Percentiles rank a stretch among this genome's conserved stretches.
Conservation (phyloP, 2,888 invertebrate genomes). For the Leptopilina syphax region DNA sequence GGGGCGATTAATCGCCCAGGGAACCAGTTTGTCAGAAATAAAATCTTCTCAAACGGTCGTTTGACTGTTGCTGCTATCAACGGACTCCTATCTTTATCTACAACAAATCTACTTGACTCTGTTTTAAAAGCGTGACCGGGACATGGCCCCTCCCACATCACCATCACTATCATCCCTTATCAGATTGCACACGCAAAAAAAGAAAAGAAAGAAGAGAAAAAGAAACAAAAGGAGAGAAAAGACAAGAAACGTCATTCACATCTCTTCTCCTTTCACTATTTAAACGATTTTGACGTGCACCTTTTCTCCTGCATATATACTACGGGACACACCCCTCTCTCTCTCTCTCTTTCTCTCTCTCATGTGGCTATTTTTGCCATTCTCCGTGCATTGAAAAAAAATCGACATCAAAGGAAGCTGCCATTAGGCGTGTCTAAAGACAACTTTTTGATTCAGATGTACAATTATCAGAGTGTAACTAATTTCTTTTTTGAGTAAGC, state of each 20-base stretch:
- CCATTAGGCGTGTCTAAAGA: slow-evolving; percentile 32
- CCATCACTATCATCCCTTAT: slow-evolving; percentile 10
- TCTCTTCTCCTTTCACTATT: slow-evolving; percentile 26
- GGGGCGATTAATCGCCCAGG: slow-evolving; percentile 59
- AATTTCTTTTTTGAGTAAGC: neutral
- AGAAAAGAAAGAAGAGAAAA: neutral
- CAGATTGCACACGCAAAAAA: neutral
- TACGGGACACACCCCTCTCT: slow-evolving; percentile 30
- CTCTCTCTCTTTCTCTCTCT: no score
- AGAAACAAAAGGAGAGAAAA: neutral
- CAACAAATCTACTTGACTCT: slow-evolving; percentile 35
- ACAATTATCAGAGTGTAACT: slow-evolving; percentile 40
- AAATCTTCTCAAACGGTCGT: slow-evolving; percentile 57
- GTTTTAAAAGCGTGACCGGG: slow-evolving; percentile 39
- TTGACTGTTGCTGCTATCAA: slow-evolving; percentile 51
- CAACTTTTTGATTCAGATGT: slow-evolving; percentile 18
- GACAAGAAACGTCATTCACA: slow-evolving; percentile 34
- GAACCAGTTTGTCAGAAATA: slow-evolving; percentile 61
- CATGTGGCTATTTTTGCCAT: slow-evolving; percentile 24
- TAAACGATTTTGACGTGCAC: slow-evolving; percentile 38
- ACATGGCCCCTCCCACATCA: slow-evolving; percentile 19
- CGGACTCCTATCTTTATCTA: slow-evolving; percentile 40
- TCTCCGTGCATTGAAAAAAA: slow-evolving; percentile 29
- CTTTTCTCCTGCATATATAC: slow-evolving; percentile 12
- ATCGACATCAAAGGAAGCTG: slow-evolving; percentile 35